phyloP scores from a whole-genome alignment of 2,113 vertebrate species.

The Oncorhynchus kisutch region DNA sequence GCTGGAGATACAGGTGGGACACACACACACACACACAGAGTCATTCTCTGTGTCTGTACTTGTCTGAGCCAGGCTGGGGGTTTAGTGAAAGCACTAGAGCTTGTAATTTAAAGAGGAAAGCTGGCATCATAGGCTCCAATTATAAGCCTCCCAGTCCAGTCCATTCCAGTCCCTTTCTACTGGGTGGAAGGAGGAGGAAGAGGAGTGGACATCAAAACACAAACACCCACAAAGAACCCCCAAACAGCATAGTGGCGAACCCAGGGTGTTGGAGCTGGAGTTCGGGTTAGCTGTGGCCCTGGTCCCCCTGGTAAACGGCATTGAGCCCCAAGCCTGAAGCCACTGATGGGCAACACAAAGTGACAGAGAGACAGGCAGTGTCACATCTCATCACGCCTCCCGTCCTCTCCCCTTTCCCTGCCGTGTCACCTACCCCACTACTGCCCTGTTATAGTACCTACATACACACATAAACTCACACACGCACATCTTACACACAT shows the following conservation, averaged over 20 bases:
- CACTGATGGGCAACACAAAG: constrained; percentile 59
- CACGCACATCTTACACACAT: too few relatives aligned
- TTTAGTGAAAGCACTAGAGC: constrained; percentile 77
- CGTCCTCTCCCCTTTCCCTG: constrained; percentile 22
- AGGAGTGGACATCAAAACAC: too few relatives aligned
- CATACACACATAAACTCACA: constrained; percentile 4
- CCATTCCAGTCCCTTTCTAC: too few relatives aligned
- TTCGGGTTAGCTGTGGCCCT: neutral
- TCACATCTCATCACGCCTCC: constrained; percentile 65
- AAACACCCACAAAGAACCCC: neutral
- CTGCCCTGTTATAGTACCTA: too few relatives aligned
- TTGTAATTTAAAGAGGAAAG: constrained; percentile 79
- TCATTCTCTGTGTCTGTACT: constrained; percentile 39
- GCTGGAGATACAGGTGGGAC: neutral
- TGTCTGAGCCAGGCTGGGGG: constrained; percentile 55
- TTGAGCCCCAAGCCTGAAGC: constrained; percentile 61
- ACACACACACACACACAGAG: constrained; percentile 19
- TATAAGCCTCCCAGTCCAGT: constrained; percentile 71
- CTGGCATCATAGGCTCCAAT: constrained; percentile 80
- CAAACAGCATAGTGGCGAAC: neutral
- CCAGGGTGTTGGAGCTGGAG: neutral
- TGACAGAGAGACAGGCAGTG: constrained; percentile 69
- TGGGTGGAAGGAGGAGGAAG: constrained; percentile 6
- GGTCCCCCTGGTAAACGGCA: constrained; percentile 53
- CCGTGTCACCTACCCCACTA: too few relatives aligned